Percentiles rank a stretch among this genome's conserved stretches.
Conservation (phyloP, 2,888 invertebrate species). For the Tachina lurida region DNA sequence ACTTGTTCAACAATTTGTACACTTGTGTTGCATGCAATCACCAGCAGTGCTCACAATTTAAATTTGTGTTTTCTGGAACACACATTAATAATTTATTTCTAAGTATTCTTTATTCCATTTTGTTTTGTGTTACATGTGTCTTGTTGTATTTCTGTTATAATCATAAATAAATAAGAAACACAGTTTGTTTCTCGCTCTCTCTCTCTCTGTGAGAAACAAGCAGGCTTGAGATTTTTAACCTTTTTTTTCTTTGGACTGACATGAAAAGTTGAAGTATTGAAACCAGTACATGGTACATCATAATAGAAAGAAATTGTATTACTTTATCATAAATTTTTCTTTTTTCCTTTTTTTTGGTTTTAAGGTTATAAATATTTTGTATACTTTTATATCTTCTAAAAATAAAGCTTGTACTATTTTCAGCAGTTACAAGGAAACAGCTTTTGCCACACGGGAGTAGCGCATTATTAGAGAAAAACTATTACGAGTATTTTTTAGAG, state of each 20-base stretch:
- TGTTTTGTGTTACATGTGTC: conserved; percentile 5
- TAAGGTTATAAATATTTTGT: conserved; percentile 55
- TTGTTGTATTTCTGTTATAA: conserved; percentile 12
- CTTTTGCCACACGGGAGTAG: background rate
- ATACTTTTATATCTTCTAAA: conserved; percentile 13
- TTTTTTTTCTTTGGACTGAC: background rate
- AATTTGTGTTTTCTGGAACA: conserved; percentile 12
- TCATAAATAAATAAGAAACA: conserved; percentile 53
- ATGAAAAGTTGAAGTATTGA: conserved; percentile 33
- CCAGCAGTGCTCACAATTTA: background rate
- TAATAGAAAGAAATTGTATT: conserved; percentile 30
- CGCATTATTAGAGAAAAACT: background rate
- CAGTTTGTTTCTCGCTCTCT: background rate
- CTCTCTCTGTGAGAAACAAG: background rate
- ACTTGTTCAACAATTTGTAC: background rate
- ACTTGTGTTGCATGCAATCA: background rate
- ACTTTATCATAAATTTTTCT: background rate
- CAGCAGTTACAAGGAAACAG: too few relatives aligned
- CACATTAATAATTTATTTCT: conserved; percentile 40
- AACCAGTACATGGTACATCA: conserved; percentile 38
- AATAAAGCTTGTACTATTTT: background rate
- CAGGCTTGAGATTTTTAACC: conserved; percentile 31
- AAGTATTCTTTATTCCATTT: conserved; percentile 11
- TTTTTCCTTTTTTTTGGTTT: conserved; percentile 9
- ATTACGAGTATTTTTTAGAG: too few relatives aligned